phyloP scores from a whole-genome alignment of 2,888 invertebrate genomes.

The Lamellibrachia columna region DNA sequence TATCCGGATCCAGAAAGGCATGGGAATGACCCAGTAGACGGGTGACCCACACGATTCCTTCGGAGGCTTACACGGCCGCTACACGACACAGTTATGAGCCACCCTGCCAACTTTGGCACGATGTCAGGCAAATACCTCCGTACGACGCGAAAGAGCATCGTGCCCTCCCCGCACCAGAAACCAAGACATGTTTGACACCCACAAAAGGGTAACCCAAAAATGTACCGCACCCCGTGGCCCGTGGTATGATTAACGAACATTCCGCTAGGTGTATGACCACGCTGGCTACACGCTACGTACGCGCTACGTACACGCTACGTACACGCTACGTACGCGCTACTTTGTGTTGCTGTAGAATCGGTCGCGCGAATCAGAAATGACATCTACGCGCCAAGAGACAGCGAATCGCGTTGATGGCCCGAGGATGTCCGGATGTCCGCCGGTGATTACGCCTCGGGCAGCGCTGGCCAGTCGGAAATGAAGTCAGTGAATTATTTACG shows the following conservation, averaged over 20 bases:
- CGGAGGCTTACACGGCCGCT: not conserved
- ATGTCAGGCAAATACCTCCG: not conserved
- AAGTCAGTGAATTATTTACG: not conserved
- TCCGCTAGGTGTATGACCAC: not conserved
- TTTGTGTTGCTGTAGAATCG: not conserved
- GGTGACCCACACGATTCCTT: not conserved
- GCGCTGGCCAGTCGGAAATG: not conserved
- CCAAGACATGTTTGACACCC: not conserved
- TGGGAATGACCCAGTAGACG: not conserved
- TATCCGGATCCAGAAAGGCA: not conserved
- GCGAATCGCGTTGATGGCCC: not conserved
- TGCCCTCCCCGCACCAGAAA: not conserved
- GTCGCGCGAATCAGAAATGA: not conserved
- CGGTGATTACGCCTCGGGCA: not conserved
- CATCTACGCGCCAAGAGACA: not conserved
- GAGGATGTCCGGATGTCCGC: not conserved
- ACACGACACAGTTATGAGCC: not conserved
- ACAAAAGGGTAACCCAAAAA: not conserved
- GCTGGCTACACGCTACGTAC: not conserved
- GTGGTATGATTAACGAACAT: not conserved
- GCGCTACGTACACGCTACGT: not conserved
- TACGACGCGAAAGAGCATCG: not conserved
- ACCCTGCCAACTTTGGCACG: not conserved
- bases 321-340: not conserved
- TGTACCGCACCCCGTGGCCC: not conserved